Evolutionary conservation across 2,797 vertebrate species (phyloP).

Genomic region (Peromyscus nudipes): DNA sequence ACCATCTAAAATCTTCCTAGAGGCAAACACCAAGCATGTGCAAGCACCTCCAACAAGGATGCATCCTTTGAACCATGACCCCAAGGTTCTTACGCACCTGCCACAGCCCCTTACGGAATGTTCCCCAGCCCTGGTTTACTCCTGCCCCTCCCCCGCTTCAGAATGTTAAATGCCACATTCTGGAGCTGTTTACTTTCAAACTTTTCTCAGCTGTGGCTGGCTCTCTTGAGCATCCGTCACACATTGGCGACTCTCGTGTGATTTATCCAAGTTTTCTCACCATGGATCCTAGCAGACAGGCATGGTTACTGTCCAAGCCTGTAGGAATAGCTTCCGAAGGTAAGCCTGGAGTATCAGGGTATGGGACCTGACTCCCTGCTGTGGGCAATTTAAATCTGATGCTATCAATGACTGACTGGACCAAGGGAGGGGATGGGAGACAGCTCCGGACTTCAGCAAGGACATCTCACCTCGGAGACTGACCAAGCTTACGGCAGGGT

Average conservation of each 20-base stretch:
- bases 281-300: background rate
- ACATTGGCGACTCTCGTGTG: background rate
- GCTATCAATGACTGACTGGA: background rate
- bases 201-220: background rate
- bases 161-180: constrained; percentile 12
- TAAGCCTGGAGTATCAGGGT: background rate
- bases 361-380: background rate
- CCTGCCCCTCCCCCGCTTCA: background rate
- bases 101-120: background rate
- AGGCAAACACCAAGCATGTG: background rate
- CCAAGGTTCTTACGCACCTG: background rate
- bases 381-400: background rate
- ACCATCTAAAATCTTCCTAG: background rate
- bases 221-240: background rate
- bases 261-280: background rate
- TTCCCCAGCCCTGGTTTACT: background rate
- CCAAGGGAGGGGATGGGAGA: background rate
- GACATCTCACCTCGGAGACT: background rate
- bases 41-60: too few relatives aligned
- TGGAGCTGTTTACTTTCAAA: constrained; percentile 40
- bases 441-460: background rate
- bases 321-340: background rate
- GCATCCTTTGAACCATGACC: background rate
- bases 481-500: background rate
- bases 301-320: background rate